Conservation (phyloP, 2,888 invertebrate genomes). For the Theretra japonica region DNA sequence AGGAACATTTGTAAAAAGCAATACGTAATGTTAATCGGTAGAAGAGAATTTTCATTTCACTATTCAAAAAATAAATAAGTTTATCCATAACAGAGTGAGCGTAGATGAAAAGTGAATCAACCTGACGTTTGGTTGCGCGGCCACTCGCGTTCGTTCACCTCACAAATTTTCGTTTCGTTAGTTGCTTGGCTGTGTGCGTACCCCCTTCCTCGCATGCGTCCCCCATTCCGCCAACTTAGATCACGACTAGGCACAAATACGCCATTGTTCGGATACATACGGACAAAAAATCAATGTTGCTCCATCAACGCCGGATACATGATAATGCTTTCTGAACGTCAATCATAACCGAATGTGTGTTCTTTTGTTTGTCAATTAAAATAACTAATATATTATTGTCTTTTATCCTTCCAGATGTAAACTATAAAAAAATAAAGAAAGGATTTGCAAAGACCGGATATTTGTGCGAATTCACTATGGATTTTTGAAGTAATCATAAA, state of each 20-base stretch:
- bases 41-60: constrained; percentile 67
- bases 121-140: constrained; percentile 79
- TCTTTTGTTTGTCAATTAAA: constrained; percentile 41
- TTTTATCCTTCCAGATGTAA: constrained; percentile 37
- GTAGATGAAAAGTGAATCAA: constrained; percentile 84
- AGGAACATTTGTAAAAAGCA: not conserved
- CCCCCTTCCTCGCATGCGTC: constrained; percentile 46
- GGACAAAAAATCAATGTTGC: constrained; percentile 49
- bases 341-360: constrained; percentile 42
- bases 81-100: constrained; percentile 68
- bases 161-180: constrained; percentile 84
- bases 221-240: constrained; percentile 72
- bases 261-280: constrained; percentile 55
- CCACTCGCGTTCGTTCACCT: constrained; percentile 82
- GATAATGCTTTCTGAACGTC: constrained; percentile 47
- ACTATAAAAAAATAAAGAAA: constrained; percentile 31
- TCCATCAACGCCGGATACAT: constrained; percentile 38
- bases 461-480: constrained; percentile 37
- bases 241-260: constrained; percentile 64
- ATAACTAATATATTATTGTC: constrained; percentile 47
- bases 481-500: constrained; percentile 12
- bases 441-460: constrained; percentile 42
- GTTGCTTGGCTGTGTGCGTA: constrained; percentile 69
- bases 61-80: constrained; percentile 62
- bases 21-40: constrained; percentile 30